A percentile compares a stretch with the other conserved stretches of the same genome.
These are phyloP conservation scores for Eurypyga helias DNA, from an alignment of 2,113 vertebrate species.

Conservation along the genomic window DNA sequence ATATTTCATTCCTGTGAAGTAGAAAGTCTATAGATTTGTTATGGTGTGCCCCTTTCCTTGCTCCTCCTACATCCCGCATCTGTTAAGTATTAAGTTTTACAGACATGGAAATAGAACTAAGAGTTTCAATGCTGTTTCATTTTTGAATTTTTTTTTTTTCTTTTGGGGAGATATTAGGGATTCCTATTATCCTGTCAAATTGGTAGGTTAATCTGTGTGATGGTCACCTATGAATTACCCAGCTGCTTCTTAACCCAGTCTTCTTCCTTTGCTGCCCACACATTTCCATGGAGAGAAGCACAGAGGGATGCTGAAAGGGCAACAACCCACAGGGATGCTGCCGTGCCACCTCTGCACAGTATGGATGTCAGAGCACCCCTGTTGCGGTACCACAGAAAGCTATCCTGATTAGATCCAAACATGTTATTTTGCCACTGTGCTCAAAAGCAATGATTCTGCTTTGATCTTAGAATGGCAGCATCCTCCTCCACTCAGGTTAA, in stretches of 20 bases:
- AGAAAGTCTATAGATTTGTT: background rate
- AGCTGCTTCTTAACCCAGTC: background rate
- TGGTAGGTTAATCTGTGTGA: background rate
- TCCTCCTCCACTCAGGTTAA: background rate
- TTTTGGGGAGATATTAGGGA: background rate
- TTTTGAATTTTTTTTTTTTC: background rate
- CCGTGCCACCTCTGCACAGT: background rate
- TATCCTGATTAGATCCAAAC: background rate
- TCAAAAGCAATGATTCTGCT: background rate
- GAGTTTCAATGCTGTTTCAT: background rate
- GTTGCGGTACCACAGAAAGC: fast-evolving
- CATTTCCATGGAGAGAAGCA: fast-evolving
- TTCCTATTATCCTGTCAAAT: background rate
- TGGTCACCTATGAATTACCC: background rate
- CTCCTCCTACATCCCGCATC: background rate
- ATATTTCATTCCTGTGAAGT: background rate
- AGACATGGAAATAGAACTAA: background rate
- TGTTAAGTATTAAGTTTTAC: background rate
- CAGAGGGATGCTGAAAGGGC: background rate
- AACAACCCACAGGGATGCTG: background rate
- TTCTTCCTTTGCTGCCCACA: background rate
- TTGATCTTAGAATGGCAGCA: background rate
- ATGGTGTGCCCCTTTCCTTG: background rate
- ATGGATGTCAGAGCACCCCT: fast-evolving
- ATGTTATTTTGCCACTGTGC: background rate